phyloP scores from a whole-genome alignment of 2,113 vertebrate species.

The Promerops cafer region DNA sequence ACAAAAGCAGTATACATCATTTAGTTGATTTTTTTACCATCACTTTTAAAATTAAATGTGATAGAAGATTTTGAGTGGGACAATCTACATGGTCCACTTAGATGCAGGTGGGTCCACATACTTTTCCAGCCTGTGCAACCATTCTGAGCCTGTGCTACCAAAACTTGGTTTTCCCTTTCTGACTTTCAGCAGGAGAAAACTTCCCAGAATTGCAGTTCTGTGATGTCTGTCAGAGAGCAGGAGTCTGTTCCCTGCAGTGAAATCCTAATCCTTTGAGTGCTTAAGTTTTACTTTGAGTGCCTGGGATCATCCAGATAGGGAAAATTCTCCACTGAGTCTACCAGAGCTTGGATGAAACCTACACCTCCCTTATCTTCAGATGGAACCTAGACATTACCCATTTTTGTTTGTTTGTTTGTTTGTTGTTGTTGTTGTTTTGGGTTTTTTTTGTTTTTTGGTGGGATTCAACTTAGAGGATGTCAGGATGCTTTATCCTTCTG shows the following conservation, averaged over 20 bases:
- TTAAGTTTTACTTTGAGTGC: background rate
- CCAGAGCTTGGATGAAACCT: background rate
- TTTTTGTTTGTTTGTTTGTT: background rate
- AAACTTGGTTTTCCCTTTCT: background rate
- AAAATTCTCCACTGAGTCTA: background rate
- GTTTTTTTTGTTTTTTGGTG: background rate
- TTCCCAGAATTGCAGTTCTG: background rate
- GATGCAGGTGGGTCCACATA: background rate
- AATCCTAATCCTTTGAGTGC: background rate
- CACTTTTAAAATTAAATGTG: background rate
- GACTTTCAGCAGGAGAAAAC: background rate
- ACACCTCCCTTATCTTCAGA: background rate
- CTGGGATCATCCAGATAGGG: background rate
- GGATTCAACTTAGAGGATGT: background rate
- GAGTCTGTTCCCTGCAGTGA: background rate
- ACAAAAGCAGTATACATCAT: background rate
- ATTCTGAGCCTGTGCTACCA: background rate
- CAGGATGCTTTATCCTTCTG: background rate
- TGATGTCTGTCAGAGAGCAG: rapidly evolving
- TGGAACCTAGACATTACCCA: background rate
- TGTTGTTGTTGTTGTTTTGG: no score
- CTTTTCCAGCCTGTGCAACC: background rate
- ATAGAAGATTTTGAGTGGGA: background rate
- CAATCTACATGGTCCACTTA: background rate
- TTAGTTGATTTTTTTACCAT: background rate